Base-by-base conservation (phyloP, 2,113 vertebrate species). In the Harpagus bidentatus region DNA sequence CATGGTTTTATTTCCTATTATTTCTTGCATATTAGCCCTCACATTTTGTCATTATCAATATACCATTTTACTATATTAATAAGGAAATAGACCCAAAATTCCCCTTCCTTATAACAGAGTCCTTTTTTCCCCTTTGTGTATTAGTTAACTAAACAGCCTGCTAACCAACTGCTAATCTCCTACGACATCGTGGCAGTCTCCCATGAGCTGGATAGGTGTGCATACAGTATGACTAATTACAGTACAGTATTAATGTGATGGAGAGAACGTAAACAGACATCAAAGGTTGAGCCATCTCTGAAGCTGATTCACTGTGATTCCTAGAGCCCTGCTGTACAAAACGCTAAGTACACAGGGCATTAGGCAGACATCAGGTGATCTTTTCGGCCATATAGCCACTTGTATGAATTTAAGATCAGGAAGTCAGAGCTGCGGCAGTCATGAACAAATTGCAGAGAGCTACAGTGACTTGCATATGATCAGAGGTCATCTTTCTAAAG, bases 131-230 rank as follows among this genome's bases (percentile, higher is more conserved):
- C 31, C 13, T 53, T 36, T 4, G 4, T 38, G 23, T 36, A 61
- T 65, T n/a, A 74, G 62, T 85, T 95, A 96, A 94, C 62, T 47
- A 93, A 95, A 58, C 48, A 85, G 34, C 28, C 63, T 28, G 53
- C 34, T 97, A 96, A 69, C 21, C 71, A 65, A 26, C 52, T 67
- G 52, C 61, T 92, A 38, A 97, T 88, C 80, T 92, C 85, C 69
- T 61, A 40, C 2, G 19, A 90, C 93, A 96, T 73, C 12, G 2
- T 7, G 23, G 34, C 76, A 82, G 71, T 59, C 58, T 92, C 93
- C 84, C 70, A 40, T 1, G 62, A 88, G 76, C 62, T 32, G 43
- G 38, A 32, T 6, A 80, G 87, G 58, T 72, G 69, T 53, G 45
- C 50, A 52, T 29, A 65, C 61, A 72, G 65, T 69, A 79, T 66